Base-by-base conservation (phyloP, 2,888 invertebrate species). In the Caenorhabditis sp. region DNA sequence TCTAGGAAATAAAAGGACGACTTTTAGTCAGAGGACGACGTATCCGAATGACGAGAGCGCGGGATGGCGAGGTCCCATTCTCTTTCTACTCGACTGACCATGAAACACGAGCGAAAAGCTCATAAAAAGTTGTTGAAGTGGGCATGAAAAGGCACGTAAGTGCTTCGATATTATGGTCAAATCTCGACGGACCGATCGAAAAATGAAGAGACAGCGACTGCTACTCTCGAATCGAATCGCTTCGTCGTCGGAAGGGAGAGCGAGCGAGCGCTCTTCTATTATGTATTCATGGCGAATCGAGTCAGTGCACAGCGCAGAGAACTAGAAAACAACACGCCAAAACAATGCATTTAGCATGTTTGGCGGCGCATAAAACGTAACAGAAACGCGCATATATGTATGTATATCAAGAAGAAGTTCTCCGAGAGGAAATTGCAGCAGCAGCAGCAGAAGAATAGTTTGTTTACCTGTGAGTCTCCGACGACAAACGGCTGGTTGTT, bases 381-480 rank as follows among this genome's bases (percentile, higher is more conserved):
- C n/a, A n/a, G n/a, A n/a, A n/a, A n/a, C 40, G 47, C 24, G 13
- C 47, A 50, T 50, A 47, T 40, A 6, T n/a, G n/a, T n/a, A n/a
- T n/a, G n/a, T n/a, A n/a, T n/a, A n/a, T n/a, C 28, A 22, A n/a
- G 24, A 22, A 20, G 35, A 18, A 13, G 40, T 60, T 40, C 32
- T 51, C 50, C n/a, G 32, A 55, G 20, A 65, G 22, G 13, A 56
- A 53, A 32, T 20, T n/a, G 8, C 37, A 32, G 32, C 32, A n/a
- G n/a, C n/a, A n/a, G n/a, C n/a, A n/a, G n/a, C n/a, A n/a, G n/a
- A n/a, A n/a, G n/a, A n/a, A n/a, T n/a, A n/a, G 32, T 51, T 51
- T 61, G 13, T 68, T 35, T 61, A 89, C 88, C 85, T 89, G 85
- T 50, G 88, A 88, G 62, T 90, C 90, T 40, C 90, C 90, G 26